phyloP scores from a whole-genome alignment of 2,113 vertebrate species.

The Oophaga pumilio region DNA sequence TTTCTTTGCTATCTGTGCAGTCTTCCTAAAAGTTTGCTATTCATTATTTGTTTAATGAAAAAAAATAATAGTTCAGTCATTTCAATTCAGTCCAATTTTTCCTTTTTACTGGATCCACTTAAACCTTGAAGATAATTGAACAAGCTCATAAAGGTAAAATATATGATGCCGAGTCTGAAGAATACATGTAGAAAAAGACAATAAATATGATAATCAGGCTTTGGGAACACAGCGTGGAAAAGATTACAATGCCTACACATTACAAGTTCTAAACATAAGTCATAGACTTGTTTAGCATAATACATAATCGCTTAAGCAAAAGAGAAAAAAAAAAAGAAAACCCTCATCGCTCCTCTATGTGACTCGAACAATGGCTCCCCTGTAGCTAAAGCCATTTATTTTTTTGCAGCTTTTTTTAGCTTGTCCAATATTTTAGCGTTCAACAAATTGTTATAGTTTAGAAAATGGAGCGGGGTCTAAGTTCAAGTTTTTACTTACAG shows the following conservation, averaged over 20 bases:
- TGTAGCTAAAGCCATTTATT: constrained; percentile 46
- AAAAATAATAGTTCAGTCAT: constrained; percentile 10
- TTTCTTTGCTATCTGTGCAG: too few species aligned
- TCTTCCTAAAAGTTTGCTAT: background rate
- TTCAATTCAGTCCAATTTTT: background rate
- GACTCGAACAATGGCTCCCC: constrained; percentile 29
- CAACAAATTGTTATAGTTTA: constrained; percentile 54
- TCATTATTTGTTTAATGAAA: constrained; percentile 32
- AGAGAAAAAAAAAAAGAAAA: constrained; percentile 7
- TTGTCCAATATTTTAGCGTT: constrained; percentile 38
- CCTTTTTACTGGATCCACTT: constrained; percentile 14
- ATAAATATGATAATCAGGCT: constrained; percentile 53
- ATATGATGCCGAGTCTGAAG: constrained; percentile 36
- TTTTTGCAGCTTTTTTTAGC: constrained; percentile 48
- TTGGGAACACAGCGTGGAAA: constrained; percentile 30
- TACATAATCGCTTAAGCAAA: constrained; percentile 37
- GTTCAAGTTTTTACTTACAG: constrained; percentile 53
- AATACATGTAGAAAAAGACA: constrained; percentile 43
- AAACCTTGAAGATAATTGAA: constrained; percentile 31
- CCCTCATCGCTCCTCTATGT: background rate
- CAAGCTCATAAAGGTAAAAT: constrained; percentile 45
- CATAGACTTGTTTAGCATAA: constrained; percentile 51
- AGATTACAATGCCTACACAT: constrained; percentile 30
- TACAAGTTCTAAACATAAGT: constrained; percentile 31
- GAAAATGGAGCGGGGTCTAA: constrained; percentile 54